Percentiles rank a stretch among this genome's conserved stretches.
Evolutionary conservation across 2,888 invertebrate genomes (phyloP).

Genomic region (Drosophila setosimentum): DNA sequence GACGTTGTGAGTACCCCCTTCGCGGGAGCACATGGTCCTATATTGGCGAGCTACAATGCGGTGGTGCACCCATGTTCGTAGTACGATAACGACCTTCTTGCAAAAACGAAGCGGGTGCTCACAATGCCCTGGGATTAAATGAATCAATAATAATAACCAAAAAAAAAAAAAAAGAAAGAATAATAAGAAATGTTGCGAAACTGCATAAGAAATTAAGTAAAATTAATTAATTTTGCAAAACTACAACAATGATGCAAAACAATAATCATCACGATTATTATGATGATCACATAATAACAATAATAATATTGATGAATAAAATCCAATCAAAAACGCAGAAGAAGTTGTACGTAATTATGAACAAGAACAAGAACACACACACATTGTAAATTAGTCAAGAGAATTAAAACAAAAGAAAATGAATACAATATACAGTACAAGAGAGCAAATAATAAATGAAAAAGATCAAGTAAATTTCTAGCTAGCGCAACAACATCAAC

Average conservation of each 20-base stretch:
- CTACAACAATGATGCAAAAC: slow-evolving; percentile 36
- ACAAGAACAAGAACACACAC: slow-evolving; percentile 80
- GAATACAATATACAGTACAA: slow-evolving; percentile 45
- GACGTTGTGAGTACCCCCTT: slow-evolving; percentile 98
- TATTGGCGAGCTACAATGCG: slow-evolving; percentile 91
- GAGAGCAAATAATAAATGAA: slow-evolving; percentile 49
- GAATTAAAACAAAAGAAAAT: slow-evolving; percentile 43
- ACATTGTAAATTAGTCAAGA: slow-evolving; percentile 79
- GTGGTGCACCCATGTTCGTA: slow-evolving; percentile 94
- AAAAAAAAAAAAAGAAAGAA: slow-evolving; percentile 37
- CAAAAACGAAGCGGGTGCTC: slow-evolving; percentile 92
- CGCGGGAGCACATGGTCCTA: slow-evolving; percentile 89
- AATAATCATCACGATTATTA: slow-evolving; percentile 38
- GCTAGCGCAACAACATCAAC: slow-evolving; percentile 48
- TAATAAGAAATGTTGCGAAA: slow-evolving; percentile 67
- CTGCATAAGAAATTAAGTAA: slow-evolving; percentile 75
- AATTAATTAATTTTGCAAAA: slow-evolving; percentile 73
- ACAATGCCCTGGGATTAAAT: slow-evolving; percentile 87
- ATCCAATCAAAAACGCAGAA: slow-evolving; percentile 78
- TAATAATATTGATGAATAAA: slow-evolving; percentile 75
- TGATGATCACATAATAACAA: slow-evolving; percentile 52
- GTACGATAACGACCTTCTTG: slow-evolving; percentile 88
- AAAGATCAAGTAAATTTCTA: slow-evolving; percentile 64
- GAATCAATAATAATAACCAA: slow-evolving; percentile 76
- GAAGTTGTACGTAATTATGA: slow-evolving; percentile 84